These are phyloP conservation scores for Mustela lutreola DNA, from an alignment of 2,113 vertebrate genomes.

Conservation along the genomic window DNA sequence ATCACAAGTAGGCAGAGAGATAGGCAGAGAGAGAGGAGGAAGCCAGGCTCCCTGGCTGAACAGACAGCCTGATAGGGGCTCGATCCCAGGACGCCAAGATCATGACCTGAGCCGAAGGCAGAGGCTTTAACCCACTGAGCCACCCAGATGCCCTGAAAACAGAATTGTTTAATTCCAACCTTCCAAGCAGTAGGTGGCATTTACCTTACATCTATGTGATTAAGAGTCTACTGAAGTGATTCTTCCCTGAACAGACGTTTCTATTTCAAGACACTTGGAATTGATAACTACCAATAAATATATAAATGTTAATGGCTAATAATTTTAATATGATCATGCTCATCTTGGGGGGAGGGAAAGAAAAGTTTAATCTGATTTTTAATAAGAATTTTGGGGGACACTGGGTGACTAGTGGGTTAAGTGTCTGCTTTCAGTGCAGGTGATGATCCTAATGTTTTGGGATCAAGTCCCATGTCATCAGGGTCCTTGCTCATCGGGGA, in stretches of 20 bases:
- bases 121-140: too few relatives aligned
- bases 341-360: not conserved
- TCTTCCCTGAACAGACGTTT: not conserved
- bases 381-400: too few relatives aligned
- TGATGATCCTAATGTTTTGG: too few relatives aligned
- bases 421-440: too few relatives aligned
- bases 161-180: not conserved
- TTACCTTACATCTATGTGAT: not conserved
- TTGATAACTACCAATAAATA: not conserved
- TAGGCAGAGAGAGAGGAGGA: too few relatives aligned
- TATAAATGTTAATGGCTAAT: not conserved
- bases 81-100: too few relatives aligned
- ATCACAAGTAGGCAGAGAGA: too few relatives aligned
- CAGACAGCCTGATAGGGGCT: too few relatives aligned
- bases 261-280: not conserved
- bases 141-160: too few relatives aligned
- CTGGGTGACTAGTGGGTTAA: not conserved
- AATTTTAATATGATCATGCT: not conserved
- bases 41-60: too few relatives aligned
- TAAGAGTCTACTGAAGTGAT: not conserved
- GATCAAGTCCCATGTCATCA: not conserved
- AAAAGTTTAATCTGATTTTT: not conserved
- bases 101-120: too few relatives aligned
- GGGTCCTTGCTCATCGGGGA: not conserved
- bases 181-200: not conserved